Evolutionary conservation across 2,888 invertebrate genomes (phyloP).

Genomic region (Cynaeus angustus): DNA sequence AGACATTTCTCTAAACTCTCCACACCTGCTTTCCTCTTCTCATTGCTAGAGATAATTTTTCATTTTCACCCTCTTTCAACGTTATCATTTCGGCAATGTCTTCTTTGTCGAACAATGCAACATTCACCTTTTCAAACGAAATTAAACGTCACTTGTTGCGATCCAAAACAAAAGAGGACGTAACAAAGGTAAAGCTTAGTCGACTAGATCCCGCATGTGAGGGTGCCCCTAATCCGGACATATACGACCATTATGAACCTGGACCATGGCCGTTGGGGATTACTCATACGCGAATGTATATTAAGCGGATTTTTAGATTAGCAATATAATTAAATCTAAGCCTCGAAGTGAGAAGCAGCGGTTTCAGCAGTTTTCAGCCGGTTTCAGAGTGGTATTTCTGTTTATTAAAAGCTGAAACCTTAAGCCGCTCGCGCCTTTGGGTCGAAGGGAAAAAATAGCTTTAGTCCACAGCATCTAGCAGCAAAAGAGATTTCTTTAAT

Average conservation of each 20-base stretch:
- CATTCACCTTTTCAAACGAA: slow-evolving; percentile 44
- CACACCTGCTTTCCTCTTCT: neutral
- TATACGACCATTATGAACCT: slow-evolving; percentile 53
- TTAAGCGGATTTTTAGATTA: slow-evolving; percentile 62
- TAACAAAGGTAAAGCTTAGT: slow-evolving; percentile 49
- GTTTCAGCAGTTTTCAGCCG: slow-evolving; percentile 50
- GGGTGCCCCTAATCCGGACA: slow-evolving; percentile 50
- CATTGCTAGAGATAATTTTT: neutral
- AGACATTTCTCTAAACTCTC: neutral
- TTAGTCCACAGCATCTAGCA: neutral
- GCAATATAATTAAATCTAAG: slow-evolving; percentile 58
- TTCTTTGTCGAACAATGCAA: slow-evolving; percentile 12
- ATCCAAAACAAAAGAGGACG: slow-evolving; percentile 38
- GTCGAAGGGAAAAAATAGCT: neutral
- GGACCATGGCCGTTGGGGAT: slow-evolving; percentile 50
- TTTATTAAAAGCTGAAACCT: slow-evolving; percentile 16
- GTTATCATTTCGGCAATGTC: slow-evolving; percentile 2
- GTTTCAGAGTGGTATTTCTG: slow-evolving; percentile 15
- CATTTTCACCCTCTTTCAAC: neutral
- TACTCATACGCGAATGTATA: slow-evolving; percentile 56
- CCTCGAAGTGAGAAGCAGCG: slow-evolving; percentile 51
- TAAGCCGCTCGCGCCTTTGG: neutral
- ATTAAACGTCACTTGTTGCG: slow-evolving; percentile 55
- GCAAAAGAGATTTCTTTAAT: too few species aligned
- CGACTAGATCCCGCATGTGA: slow-evolving; percentile 48